phyloP scores from a whole-genome alignment of 2,888 invertebrate species.

The Pachymerium ferrugineum region DNA sequence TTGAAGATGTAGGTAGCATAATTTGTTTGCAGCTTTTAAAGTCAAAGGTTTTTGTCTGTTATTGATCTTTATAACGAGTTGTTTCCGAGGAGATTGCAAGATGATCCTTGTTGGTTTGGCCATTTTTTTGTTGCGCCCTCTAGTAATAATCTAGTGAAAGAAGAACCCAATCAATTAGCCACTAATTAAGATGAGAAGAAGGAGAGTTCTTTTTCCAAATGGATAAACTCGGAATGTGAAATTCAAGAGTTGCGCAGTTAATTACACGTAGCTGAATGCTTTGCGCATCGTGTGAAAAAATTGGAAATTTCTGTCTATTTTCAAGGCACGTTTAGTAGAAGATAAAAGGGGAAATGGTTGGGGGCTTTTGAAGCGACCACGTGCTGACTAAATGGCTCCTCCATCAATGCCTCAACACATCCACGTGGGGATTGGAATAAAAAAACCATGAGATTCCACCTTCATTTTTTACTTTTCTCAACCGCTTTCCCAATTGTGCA shows the following conservation, averaged over 20 bases:
- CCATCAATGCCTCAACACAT: background rate
- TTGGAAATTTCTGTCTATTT: background rate
- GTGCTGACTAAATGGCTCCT: conserved; percentile 8
- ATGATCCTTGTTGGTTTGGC: too few species aligned
- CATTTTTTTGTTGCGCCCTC: too few species aligned
- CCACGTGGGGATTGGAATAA: background rate
- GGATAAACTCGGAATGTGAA: background rate
- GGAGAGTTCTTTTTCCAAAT: background rate
- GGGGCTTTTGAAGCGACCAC: background rate
- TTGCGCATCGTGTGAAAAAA: too few species aligned
- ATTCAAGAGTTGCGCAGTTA: too few species aligned
- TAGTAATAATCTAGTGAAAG: background rate
- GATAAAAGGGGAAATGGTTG: background rate
- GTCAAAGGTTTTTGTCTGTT: too few species aligned
- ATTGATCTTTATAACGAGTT: too few species aligned
- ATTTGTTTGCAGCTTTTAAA: too few species aligned
- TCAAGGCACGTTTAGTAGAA: background rate
- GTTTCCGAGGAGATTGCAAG: too few species aligned
- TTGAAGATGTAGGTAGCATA: too few species aligned
- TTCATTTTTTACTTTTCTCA: background rate
- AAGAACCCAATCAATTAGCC: background rate
- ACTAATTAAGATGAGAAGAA: background rate
- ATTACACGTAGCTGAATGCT: too few species aligned
- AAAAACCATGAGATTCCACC: background rate
- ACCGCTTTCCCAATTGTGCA: background rate